Evolutionary conservation across 2,888 invertebrate species (phyloP).

Genomic region (Cryptocephalus primarius): DNA sequence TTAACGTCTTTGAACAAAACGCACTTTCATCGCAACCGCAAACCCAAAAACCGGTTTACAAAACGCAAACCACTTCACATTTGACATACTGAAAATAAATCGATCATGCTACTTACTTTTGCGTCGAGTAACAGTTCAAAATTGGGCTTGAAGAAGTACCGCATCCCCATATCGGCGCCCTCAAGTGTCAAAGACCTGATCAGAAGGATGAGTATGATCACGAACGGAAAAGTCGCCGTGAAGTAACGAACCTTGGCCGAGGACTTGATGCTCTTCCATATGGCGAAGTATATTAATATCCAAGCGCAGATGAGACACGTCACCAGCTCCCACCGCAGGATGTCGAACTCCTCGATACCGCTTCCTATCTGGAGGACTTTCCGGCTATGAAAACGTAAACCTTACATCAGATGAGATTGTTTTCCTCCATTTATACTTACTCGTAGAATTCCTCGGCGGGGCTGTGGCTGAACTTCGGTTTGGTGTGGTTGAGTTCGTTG

Average conservation of each 20-base stretch:
- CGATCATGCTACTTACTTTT: constrained; percentile 43
- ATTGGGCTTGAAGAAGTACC: constrained; percentile 78
- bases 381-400: constrained; percentile 48
- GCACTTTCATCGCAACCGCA: no score
- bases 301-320: constrained; percentile 85
- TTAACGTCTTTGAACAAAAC: no score
- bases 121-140: constrained; percentile 75
- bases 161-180: constrained; percentile 74
- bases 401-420: background rate
- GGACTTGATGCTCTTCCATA: constrained; percentile 95
- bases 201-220: constrained; percentile 76
- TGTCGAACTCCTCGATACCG: constrained; percentile 74
- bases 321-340: constrained; percentile 78
- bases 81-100: no score
- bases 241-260: constrained; percentile 86
- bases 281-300: constrained; percentile 89
- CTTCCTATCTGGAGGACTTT: constrained; percentile 76
- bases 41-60: no score
- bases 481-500: constrained; percentile 44
- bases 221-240: constrained; percentile 85
- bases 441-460: constrained; percentile 89
- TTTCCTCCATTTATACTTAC: constrained; percentile 41
- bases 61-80: no score
- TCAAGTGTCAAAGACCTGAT: constrained; percentile 82
- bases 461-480: constrained; percentile 63